These are phyloP conservation scores for Drosophila percnosoma DNA, from an alignment of 2,888 invertebrate species.

Conservation along the genomic window DNA sequence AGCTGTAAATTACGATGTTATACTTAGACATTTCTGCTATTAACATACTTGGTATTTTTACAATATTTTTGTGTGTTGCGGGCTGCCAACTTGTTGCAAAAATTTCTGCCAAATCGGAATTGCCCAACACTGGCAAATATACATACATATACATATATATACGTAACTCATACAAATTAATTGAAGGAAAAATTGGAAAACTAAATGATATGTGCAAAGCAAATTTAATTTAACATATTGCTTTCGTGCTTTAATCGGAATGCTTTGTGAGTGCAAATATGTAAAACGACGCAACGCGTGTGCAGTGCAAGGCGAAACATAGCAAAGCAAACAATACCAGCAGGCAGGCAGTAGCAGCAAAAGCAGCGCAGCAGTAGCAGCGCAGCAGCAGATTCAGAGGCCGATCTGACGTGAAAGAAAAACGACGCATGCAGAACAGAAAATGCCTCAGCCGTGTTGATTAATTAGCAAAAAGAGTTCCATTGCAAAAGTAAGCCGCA, in stretches of 20 bases:
- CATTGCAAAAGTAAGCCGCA: conserved; percentile 60
- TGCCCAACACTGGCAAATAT: conserved; percentile 42
- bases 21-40: conserved; percentile 11
- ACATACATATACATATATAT: conserved; percentile 53
- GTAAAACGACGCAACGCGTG: conserved; percentile 59
- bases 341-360: conserved; percentile 45
- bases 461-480: conserved; percentile 62
- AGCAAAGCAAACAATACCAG: conserved; percentile 61
- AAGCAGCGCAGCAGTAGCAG: conserved; percentile 29
- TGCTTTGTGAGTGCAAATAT: conserved; percentile 50
- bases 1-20: conserved; percentile 29
- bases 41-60: conserved; percentile 6
- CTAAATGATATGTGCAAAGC: conserved; percentile 42
- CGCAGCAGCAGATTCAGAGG: conserved; percentile 41
- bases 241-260: conserved; percentile 31
- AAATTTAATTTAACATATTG: conserved; percentile 31
- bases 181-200: conserved; percentile 57
- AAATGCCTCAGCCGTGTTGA: conserved; percentile 66
- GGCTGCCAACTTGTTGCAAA: conserved; percentile 46
- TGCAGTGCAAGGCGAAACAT: conserved; percentile 59
- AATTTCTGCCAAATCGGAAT: conserved; percentile 33
- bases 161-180: conserved; percentile 63
- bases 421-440: conserved; percentile 65
- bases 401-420: conserved; percentile 65
- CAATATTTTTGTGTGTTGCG: conserved; percentile 29